phyloP scores from a whole-genome alignment of 2,888 invertebrate genomes.

The Aromia moschata region DNA sequence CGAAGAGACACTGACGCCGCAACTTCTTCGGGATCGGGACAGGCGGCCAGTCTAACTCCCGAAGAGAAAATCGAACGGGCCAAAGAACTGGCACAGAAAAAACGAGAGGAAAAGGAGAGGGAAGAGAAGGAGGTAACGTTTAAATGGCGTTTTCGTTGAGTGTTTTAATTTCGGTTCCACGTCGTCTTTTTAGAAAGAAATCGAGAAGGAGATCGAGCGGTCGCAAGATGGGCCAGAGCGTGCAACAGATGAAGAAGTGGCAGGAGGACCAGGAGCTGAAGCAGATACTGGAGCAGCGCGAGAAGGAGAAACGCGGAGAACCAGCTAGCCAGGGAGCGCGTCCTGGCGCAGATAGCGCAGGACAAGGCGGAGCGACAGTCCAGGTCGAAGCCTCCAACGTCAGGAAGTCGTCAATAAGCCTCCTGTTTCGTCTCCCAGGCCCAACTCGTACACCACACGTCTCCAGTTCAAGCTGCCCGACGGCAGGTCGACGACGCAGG shows the following conservation, averaged over 20 bases:
- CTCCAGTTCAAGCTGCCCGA: conserved; percentile 89
- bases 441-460: conserved; percentile 67
- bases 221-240: conserved; percentile 76
- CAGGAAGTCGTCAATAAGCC: conserved; percentile 30
- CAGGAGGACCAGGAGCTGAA: conserved; percentile 80
- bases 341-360: conserved; percentile 84
- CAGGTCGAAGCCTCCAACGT: conserved; percentile 35
- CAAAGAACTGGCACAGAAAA: conserved; percentile 73
- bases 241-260: conserved; percentile 75
- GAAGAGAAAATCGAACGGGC: conserved; percentile 74
- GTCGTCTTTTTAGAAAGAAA: conserved; percentile 52
- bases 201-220: conserved; percentile 74
- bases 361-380: conserved; percentile 78
- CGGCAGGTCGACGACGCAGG: conserved; percentile 77
- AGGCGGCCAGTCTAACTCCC: conserved; percentile 45
- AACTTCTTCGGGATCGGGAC: conserved; percentile 24
- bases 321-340: conserved; percentile 77
- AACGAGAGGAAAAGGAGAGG: conserved; percentile 70
- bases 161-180: conserved; percentile 42
- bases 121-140: conserved; percentile 73
- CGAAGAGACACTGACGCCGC: conserved; percentile 26
- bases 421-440: conserved; percentile 32
- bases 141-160: conserved; percentile 13
- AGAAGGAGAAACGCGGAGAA: conserved; percentile 81
- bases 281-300: conserved; percentile 76